These are phyloP conservation scores for Microdon myrmicae DNA, from an alignment of 2,888 invertebrate species.

Conservation along the genomic window DNA sequence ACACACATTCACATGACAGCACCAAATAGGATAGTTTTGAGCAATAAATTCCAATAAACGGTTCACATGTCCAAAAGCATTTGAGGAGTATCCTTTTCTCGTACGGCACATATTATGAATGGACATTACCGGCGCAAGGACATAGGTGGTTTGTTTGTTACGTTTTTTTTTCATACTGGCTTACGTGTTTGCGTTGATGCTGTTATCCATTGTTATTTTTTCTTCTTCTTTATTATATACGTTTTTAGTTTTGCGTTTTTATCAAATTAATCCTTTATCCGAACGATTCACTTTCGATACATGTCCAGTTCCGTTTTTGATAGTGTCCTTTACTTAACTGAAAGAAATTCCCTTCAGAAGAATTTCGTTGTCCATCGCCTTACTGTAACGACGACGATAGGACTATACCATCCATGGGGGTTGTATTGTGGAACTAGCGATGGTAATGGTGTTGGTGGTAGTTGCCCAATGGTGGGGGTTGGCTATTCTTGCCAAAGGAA, in stretches of 20 bases:
- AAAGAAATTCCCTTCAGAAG: constrained; percentile 45
- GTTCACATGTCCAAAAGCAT: constrained; percentile 46
- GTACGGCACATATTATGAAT: constrained; percentile 25
- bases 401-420: too few species aligned
- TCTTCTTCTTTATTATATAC: not conserved
- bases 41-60: constrained; percentile 16
- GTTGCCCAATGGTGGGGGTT: constrained; percentile 15
- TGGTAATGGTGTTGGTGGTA: constrained; percentile 18
- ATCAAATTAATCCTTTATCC: constrained; percentile 18
- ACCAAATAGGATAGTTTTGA: constrained; percentile 6
- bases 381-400: constrained; percentile 7
- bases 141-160: constrained; percentile 10
- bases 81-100: constrained; percentile 47
- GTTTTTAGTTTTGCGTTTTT: not conserved
- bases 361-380: constrained; percentile 42
- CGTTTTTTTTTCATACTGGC: not conserved
- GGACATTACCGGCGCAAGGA: constrained; percentile 37
- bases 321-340: constrained; percentile 55
- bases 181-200: not conserved
- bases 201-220: not conserved
- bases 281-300: constrained; percentile 31
- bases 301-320: constrained; percentile 55
- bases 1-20: constrained; percentile 24
- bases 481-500: constrained; percentile 29
- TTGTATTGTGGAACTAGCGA: too few species aligned